A percentile compares a stretch with the other conserved stretches of the same genome.
phyloP scores from a whole-genome alignment of 2,797 vertebrate species.

The Kryptopterus vitreolus region DNA sequence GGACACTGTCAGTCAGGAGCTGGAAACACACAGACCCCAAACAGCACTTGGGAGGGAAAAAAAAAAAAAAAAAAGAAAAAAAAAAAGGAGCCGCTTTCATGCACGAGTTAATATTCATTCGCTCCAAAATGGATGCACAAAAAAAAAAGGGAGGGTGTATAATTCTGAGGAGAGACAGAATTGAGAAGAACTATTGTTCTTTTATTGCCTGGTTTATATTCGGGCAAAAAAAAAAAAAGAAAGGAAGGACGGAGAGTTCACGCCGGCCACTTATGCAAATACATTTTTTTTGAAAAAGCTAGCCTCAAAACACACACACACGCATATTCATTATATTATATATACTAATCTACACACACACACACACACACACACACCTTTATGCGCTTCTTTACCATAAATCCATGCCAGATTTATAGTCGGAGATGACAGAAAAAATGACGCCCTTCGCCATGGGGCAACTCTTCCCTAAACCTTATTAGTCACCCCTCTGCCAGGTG shows the following conservation, averaged over 20 bases:
- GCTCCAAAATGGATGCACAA: constrained; percentile 42
- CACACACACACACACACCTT: constrained; percentile 42
- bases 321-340: too few species aligned
- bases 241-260: constrained; percentile 29
- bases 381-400: constrained; percentile 49
- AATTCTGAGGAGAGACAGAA: not conserved
- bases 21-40: constrained; percentile 44
- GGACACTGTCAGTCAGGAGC: constrained; percentile 65
- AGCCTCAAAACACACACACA: not conserved
- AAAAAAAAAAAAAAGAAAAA: too few species aligned
- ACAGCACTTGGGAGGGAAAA: constrained; percentile 10
- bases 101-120: constrained; percentile 51
- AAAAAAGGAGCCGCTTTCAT: constrained; percentile 47
- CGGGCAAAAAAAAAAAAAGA: constrained; percentile 27
- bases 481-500: constrained; percentile 73
- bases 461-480: constrained; percentile 53
- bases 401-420: constrained; percentile 71
- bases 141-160: not conserved
- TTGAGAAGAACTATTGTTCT: constrained; percentile 48
- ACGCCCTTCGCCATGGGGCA: constrained; percentile 51
- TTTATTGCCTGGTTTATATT: constrained; percentile 43
- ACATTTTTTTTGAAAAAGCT: not conserved
- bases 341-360: constrained; percentile 16
- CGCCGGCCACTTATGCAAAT: not conserved
- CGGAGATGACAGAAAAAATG: constrained; percentile 65